A percentile compares a stretch with the other conserved stretches of the same genome.
Evolutionary conservation across 2,888 invertebrate genomes (phyloP).

Genomic region (Bembecia ichneumoniformis): DNA sequence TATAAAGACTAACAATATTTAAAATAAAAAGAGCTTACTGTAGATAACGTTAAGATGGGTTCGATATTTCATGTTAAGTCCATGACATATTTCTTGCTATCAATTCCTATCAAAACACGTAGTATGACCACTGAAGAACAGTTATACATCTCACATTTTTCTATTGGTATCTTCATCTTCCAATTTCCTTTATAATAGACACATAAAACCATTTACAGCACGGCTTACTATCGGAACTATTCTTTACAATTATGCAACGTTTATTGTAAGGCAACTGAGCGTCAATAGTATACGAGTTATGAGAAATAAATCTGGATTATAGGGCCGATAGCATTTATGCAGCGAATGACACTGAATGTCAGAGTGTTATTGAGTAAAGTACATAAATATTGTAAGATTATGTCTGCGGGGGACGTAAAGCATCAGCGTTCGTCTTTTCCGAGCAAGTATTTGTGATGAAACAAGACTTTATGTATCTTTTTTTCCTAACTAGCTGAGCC

Average conservation of each 20-base stretch:
- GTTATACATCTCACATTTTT: background rate
- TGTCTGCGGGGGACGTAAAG: background rate
- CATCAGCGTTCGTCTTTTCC: background rate
- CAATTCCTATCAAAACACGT: background rate
- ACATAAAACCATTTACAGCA: slow-evolving; percentile 18
- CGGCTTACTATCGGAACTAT: slow-evolving; percentile 17
- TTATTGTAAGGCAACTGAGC: slow-evolving; percentile 2
- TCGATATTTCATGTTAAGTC: too few relatives aligned
- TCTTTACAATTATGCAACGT: slow-evolving; percentile 37
- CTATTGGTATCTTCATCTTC: slow-evolving; percentile 39
- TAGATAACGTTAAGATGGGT: too few relatives aligned
- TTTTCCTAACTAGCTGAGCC: too few relatives aligned
- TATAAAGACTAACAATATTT: too few relatives aligned
- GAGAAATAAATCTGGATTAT: slow-evolving; percentile 35
- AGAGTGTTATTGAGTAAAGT: slow-evolving; percentile 14
- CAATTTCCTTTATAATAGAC: slow-evolving; percentile 36
- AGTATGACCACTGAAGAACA: background rate
- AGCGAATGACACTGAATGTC: slow-evolving; percentile 27
- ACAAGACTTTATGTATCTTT: background rate
- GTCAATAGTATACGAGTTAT: slow-evolving; percentile 13
- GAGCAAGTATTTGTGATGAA: background rate
- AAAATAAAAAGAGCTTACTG: too few relatives aligned
- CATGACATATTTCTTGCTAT: too few relatives aligned
- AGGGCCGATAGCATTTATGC: slow-evolving; percentile 23
- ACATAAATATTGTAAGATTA: slow-evolving; percentile 20